Base-by-base conservation (phyloP, 2,797 vertebrate species). In the Poeciliopsis presidionis region DNA sequence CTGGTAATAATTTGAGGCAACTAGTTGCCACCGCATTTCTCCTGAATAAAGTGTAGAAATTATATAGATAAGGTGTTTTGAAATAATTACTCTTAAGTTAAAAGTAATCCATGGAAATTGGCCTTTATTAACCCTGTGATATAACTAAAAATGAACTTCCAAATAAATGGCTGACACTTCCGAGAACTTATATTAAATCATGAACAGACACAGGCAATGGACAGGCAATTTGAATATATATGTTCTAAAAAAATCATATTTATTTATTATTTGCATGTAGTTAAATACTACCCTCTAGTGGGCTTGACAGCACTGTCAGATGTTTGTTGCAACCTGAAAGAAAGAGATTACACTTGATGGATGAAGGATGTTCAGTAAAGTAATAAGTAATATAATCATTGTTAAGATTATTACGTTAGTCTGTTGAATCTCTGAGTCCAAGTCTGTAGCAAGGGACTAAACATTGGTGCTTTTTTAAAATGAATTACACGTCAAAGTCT, bases 241-340 rank as follows among this genome's bases (percentile, higher is more conserved):
- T 6, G 36, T 0, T 72, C 18, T 53, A 86, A 59, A 76, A 76
- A 74, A 67, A 73, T 74, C 46, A 77, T 83, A 70, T 78, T n/a
- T 69, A 74, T 70, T 33, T 75, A 73, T 16, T 45, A 71, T 28
- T 71, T 83, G 91, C 85, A 63, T 85, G 87, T 89, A 92, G 93
- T 91, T 91, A 89, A 93, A 94, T 89, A 95, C 91, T 93, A 90
- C 93, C 93, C 94, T 94, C 94, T 95, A 93, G 92, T 94, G 94
- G 94, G 51, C 61, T 18, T 28, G 7, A 1, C 7, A 41, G 1
- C 39, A 25, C 6, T 75, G 39, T 63, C 75, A 71, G 47, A 46
- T 39, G 73, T 75, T 5, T 69, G 1, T 12, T 78, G 45, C 41
- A 51, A 57, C 43, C 73, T 13, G 9, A 47, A 74, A 72, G 47